phyloP scores from a whole-genome alignment of 2,888 invertebrate genomes.

The Melipona bicolor region DNA sequence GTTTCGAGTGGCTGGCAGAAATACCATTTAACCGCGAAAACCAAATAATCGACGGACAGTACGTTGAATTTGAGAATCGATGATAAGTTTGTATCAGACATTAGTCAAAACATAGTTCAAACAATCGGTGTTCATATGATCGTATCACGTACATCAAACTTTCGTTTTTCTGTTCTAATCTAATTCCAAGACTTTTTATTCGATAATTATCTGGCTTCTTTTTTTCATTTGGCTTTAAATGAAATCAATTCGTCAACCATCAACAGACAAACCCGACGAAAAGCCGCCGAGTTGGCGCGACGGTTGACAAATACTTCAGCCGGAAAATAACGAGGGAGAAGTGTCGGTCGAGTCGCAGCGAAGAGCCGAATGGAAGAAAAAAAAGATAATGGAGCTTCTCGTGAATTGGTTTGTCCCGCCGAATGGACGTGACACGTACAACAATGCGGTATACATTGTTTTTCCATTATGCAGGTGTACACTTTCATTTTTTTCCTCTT shows the following conservation, averaged over 20 bases:
- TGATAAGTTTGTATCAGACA: too few species aligned
- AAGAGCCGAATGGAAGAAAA: slow-evolving; percentile 3
- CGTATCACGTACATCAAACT: too few species aligned
- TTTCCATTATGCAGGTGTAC: slow-evolving; percentile 72
- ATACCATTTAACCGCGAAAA: too few species aligned
- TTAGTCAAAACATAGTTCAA: too few species aligned
- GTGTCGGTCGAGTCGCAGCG: neutral
- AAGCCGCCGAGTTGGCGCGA: slow-evolving; percentile 29
- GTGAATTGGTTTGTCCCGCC: slow-evolving; percentile 43
- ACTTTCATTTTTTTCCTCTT: neutral
- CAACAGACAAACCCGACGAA: neutral
- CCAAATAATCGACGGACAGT: too few species aligned
- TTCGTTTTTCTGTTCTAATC: too few species aligned
- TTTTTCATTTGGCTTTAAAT: too few species aligned
- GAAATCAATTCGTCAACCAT: neutral
- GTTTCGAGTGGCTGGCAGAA: too few species aligned
- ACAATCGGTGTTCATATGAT: too few species aligned
- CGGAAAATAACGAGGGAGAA: slow-evolving; percentile 34
- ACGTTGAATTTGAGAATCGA: too few species aligned
- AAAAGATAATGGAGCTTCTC: slow-evolving; percentile 38
- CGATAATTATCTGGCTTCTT: too few species aligned
- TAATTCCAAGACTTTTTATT: too few species aligned
- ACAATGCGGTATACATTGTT: slow-evolving; percentile 69
- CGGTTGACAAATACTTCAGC: slow-evolving; percentile 21
- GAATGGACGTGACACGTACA: slow-evolving; percentile 47